Percentiles rank a stretch among this genome's conserved stretches.
These are phyloP conservation scores for Meteorus colon DNA, from an alignment of 2,888 invertebrate genomes.

Conservation along the genomic window DNA sequence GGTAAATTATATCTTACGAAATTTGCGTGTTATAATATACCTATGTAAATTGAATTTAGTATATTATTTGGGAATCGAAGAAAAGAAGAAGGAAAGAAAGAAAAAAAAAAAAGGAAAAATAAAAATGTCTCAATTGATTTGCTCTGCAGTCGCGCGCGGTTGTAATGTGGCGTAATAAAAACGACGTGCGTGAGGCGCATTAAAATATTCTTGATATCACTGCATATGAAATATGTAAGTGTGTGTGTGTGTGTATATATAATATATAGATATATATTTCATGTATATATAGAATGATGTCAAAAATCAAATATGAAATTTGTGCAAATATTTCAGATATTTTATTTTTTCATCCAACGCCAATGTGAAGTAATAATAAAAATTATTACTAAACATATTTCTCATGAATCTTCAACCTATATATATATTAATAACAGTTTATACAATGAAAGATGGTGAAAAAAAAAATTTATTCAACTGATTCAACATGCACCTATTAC, in stretches of 20 bases:
- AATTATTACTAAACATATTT: background rate
- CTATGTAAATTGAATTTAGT: background rate
- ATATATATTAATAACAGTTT: background rate
- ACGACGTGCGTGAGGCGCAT: too few relatives aligned
- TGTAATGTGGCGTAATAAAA: background rate
- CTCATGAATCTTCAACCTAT: background rate
- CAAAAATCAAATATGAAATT: too few relatives aligned
- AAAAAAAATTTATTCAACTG: conserved; percentile 6
- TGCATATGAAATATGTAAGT: too few relatives aligned
- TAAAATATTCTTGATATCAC: too few relatives aligned
- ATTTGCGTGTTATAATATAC: too few relatives aligned
- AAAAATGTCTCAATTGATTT: background rate
- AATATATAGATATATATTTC: too few relatives aligned
- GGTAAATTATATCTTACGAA: background rate
- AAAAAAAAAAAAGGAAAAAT: background rate
- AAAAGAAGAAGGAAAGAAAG: background rate
- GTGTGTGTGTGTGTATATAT: too few relatives aligned
- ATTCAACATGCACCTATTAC: background rate
- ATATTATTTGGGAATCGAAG: background rate
- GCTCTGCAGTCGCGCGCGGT: background rate
- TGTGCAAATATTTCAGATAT: too few relatives aligned
- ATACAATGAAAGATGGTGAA: background rate
- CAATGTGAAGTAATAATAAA: background rate
- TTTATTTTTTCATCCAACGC: too few relatives aligned
- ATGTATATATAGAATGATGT: too few relatives aligned